Evolutionary conservation across 2,888 invertebrate species (phyloP).

Genomic region (Fragum sueziense): DNA sequence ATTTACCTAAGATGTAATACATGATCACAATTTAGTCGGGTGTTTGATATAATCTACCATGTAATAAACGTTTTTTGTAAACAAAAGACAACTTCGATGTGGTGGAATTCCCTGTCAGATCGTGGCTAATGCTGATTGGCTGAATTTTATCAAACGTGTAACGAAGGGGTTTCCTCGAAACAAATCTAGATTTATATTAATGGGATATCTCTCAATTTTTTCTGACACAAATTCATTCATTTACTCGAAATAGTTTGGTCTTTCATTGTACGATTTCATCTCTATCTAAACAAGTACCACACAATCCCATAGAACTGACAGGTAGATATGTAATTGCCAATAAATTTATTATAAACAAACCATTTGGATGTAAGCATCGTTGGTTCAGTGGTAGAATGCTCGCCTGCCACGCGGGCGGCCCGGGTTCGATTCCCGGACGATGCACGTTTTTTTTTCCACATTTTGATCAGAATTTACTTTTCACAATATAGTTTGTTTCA

Average conservation of each 20-base stretch:
- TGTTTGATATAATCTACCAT: not conserved
- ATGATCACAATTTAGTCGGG: not conserved
- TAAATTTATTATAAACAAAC: not conserved
- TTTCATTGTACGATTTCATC: not conserved
- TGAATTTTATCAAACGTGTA: conserved; percentile 28
- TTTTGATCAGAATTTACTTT: not conserved
- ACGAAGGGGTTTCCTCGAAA: not conserved
- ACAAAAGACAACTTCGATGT: not conserved
- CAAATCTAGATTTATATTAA: not conserved
- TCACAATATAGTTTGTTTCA: not conserved
- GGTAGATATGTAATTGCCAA: not conserved
- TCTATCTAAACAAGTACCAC: not conserved
- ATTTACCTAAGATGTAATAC: not conserved
- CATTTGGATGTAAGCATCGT: conserved; percentile 34
- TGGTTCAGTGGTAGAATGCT: conserved; percentile 63
- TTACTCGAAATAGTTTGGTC: not conserved
- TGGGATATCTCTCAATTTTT: not conserved
- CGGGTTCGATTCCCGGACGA: conserved; percentile 59
- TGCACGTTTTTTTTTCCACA: conserved; percentile 40
- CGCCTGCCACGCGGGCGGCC: conserved; percentile 60
- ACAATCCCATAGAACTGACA: not conserved
- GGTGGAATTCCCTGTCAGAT: conserved; percentile 16
- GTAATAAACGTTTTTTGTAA: not conserved
- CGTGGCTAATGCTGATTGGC: conserved; percentile 33
- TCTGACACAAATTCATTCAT: not conserved